phyloP scores from a whole-genome alignment of 2,797 vertebrate species.

The Notamacropus eugenii region DNA sequence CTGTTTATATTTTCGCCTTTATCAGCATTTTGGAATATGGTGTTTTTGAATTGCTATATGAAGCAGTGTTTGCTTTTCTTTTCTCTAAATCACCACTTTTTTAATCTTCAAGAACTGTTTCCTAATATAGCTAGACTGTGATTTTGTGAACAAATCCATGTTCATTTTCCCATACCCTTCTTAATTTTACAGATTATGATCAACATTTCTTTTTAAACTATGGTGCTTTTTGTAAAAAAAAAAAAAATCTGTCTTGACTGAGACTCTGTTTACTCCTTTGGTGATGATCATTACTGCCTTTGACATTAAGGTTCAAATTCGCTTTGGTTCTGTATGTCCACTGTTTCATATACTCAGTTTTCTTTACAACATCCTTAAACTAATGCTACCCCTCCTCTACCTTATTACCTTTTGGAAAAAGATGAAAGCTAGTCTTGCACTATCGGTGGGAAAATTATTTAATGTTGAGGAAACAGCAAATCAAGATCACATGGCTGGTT shows the following conservation, averaged over 20 bases:
- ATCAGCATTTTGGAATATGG: not conserved
- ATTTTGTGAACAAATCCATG: not conserved
- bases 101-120: not conserved
- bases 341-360: not conserved
- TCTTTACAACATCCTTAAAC: not conserved
- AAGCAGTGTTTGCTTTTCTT: not conserved
- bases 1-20: not conserved
- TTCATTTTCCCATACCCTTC: not conserved
- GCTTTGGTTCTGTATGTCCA: not conserved
- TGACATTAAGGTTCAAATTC: not conserved
- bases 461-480: not conserved
- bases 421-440: not conserved
- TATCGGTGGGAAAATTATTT: not conserved
- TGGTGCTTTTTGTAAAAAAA: not conserved
- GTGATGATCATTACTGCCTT: not conserved
- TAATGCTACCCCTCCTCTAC: not conserved
- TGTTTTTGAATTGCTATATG: not conserved
- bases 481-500: not conserved
- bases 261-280: not conserved
- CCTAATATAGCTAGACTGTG: not conserved
- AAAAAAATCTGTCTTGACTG: not conserved
- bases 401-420: not conserved
- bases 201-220: not conserved
- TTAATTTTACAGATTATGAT: not conserved
- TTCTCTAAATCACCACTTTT: not conserved